Base-by-base conservation (phyloP, 2,113 vertebrate species). In the Phyllopteryx taeniolatus region DNA sequence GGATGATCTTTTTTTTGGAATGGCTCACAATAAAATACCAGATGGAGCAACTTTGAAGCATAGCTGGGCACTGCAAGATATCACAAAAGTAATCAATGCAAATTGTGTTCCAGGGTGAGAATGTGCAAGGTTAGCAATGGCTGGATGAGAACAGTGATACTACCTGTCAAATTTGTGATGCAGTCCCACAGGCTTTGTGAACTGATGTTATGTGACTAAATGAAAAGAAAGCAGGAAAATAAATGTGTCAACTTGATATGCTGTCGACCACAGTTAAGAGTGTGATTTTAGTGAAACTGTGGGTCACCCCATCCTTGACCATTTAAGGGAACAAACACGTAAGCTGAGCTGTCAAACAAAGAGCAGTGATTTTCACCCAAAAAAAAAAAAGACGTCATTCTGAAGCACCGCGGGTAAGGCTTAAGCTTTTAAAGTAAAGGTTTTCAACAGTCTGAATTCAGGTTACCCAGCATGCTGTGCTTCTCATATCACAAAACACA, bases 321-420 rank as follows among this genome's bases (percentile, higher is more conserved):
- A 71, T 76, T 66, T 35, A 53, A 51, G 17, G 67, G 57, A 60
- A 51, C 62, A 14, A 33, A 59, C 77, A 76, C 8, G 3, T 79
- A 71, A 76, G 60, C 68, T 14, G 70, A 70, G 75, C 77, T 39
- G 71, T 53, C 72, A 70, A 73, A 63, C 59, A 1, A 63, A 5
- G 68, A 3, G 33, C 72, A 80, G 76, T 22, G 57, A 88, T 91
- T 90, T 86, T 74, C 79, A 1, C 35, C 86, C 6, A 83, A 89
- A 91, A 87, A 83, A 89, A 91, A 87, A 77, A 68, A 61, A 42
- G 44, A 42, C 35, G 54, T 72, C 11, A 46, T 77, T 87, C 89
- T 85, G 73, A 87, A 81, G 73, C 71, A 2, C 9, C 56, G 43
- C 42, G 59, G 39, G 68, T 56, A 10, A 33, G 68, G 70, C 70